Evolutionary conservation across 2,113 vertebrate genomes (phyloP).

Genomic region (Tragelaphus buxtoni): DNA sequence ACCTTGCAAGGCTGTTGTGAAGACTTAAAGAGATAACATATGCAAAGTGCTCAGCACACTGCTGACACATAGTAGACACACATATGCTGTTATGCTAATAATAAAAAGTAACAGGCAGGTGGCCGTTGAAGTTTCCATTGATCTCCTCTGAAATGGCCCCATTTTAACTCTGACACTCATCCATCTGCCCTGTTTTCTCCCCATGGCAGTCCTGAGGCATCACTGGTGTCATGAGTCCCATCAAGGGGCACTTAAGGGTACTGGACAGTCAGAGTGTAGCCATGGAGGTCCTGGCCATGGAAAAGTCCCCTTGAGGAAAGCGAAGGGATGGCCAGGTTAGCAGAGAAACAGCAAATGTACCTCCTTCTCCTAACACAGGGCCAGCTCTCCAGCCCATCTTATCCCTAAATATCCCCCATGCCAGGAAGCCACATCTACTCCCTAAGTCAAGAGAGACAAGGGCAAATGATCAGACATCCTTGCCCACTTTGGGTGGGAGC

Average conservation of each 20-base stretch:
- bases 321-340: not conserved
- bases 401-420: not conserved
- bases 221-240: not conserved
- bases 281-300: not conserved
- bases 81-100: not conserved
- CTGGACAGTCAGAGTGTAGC: not conserved
- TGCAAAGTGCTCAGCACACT: not conserved
- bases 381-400: not conserved
- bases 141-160: not conserved
- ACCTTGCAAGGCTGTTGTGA: not conserved
- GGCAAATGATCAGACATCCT: not conserved
- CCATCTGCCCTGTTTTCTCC: not conserved
- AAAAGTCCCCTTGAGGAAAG: not conserved
- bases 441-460: not conserved
- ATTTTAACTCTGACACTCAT: not conserved
- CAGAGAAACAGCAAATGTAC: not conserved
- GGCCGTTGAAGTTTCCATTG: not conserved
- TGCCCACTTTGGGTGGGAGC: not conserved
- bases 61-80: not conserved
- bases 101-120: not conserved
- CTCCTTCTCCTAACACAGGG: not conserved
- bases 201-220: not conserved
- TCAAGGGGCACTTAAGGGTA: not conserved
- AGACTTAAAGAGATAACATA: not conserved
- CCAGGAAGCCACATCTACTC: not conserved